These are phyloP conservation scores for Todus mexicanus DNA, from an alignment of 2,797 vertebrate genomes.

Conservation along the genomic window DNA sequence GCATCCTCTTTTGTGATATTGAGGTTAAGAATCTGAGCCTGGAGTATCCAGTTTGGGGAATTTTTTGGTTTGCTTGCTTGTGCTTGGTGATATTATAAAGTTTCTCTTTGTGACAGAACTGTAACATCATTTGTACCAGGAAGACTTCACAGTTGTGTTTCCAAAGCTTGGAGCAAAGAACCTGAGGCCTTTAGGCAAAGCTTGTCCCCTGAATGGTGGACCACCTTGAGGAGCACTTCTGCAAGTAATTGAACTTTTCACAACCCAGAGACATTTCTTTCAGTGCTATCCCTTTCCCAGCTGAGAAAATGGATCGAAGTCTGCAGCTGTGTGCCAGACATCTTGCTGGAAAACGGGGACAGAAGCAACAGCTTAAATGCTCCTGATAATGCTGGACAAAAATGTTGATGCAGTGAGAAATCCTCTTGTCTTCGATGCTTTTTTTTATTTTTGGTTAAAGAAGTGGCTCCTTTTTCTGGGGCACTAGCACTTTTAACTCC, in stretches of 20 bases:
- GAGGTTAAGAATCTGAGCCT: neutral
- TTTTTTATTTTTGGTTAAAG: neutral
- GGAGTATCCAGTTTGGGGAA: neutral
- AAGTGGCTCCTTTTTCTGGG: neutral
- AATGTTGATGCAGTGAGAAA: neutral
- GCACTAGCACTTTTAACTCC: neutral
- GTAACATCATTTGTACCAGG: neutral
- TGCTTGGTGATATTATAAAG: neutral
- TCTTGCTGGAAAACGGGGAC: neutral
- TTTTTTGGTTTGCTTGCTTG: neutral
- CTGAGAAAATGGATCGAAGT: neutral
- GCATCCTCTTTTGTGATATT: neutral
- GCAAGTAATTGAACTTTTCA: neutral
- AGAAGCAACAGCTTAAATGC: neutral
- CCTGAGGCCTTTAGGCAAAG: neutral
- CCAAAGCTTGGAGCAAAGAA: neutral
- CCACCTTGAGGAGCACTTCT: neutral
- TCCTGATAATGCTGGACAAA: rapidly evolving
- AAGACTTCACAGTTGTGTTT: neutral
- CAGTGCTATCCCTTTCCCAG: neutral
- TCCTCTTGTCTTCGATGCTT: neutral
- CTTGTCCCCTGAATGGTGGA: neutral
- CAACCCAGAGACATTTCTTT: neutral
- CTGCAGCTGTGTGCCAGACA: too few relatives aligned
- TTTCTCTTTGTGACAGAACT: neutral